A percentile compares a stretch with the other conserved stretches of the same genome.
These are phyloP conservation scores for Copidosoma aretas DNA, from an alignment of 2,888 invertebrate genomes.

Conservation along the genomic window DNA sequence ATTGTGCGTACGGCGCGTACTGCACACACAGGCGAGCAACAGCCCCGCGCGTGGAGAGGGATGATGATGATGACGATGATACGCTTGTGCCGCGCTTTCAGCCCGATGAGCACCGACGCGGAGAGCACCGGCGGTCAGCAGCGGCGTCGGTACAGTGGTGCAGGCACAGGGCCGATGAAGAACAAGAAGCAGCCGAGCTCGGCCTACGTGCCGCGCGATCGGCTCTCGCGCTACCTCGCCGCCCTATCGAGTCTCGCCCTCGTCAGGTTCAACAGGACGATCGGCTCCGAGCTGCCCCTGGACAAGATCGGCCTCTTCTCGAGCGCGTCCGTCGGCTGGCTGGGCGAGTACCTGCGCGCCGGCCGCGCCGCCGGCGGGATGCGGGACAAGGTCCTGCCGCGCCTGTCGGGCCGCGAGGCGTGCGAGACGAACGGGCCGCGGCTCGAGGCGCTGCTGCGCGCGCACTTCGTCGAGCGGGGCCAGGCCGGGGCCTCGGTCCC, in stretches of 20 bases:
- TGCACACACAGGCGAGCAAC: too few relatives aligned
- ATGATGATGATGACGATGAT: too few relatives aligned
- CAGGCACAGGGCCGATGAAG: too few relatives aligned
- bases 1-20: too few relatives aligned
- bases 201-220: slow-evolving; percentile 54
- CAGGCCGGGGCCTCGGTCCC: slow-evolving; percentile 62
- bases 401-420: slow-evolving; percentile 61
- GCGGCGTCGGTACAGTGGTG: not conserved
- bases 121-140: too few relatives aligned
- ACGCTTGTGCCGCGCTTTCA: too few relatives aligned
- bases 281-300: slow-evolving; percentile 52
- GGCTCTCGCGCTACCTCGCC: slow-evolving; percentile 52
- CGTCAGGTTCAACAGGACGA: slow-evolving; percentile 46
- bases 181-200: slow-evolving; percentile 43
- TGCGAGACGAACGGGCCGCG: slow-evolving; percentile 63
- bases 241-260: slow-evolving; percentile 54
- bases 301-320: slow-evolving; percentile 64
- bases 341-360: slow-evolving; percentile 63
- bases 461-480: slow-evolving; percentile 61
- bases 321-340: slow-evolving; percentile 65
- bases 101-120: too few relatives aligned
- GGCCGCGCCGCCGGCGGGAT: slow-evolving; percentile 62
- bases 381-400: slow-evolving; percentile 58
- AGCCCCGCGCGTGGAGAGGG: too few relatives aligned
- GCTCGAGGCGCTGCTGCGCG: slow-evolving; percentile 64